Evolutionary conservation across 2,888 invertebrate genomes (phyloP), one percentile per base, ranked within the genome.

Genomic region (Tenthredo livida): DNA sequence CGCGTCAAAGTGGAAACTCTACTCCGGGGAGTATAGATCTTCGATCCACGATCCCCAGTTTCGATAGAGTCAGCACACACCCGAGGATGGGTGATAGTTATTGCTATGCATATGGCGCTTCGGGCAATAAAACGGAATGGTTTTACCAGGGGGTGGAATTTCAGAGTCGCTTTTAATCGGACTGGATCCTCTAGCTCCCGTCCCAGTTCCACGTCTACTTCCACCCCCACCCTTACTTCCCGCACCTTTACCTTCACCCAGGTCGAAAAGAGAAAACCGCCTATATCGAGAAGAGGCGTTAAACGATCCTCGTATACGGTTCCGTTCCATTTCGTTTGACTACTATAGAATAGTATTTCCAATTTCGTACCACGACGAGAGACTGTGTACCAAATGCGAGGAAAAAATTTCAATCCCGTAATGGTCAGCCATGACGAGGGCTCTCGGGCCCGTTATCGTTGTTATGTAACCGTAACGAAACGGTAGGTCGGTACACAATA

Each of bases 51-150:
- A 83, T 83, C 87, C 84, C 86, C 86, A 72, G 87, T 84, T 88
- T 87, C 87, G 88, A 89, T 87, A 83, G 89, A 90, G 89, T 89
- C 88, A 89, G 88, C 89, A 88, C 47, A 85, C 86, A 85, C 80
- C 84, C 86, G 86, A 87, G 89, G 85, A 88, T 89, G 88, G 87
- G 88, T 87, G 88, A 89, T 89, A 89, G 91, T 92, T 92, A 92
- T 92, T 91, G 90, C 91, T 89, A 90, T 91, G 91, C 92, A 91
- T 91, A 91, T 91, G 91, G 90, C 89, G 89, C 87, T 87, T 88
- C 87, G 88, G 88, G 90, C 92, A 90, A 91, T 92, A 92, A 92
- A 92, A 91, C 90, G 90, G 87, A 92, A 92, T 91, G 83, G 33
- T 85, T 78, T 50, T 85, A 85, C 85, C 43, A 84, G 85, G 85